Base-by-base conservation (phyloP, 1,140 invertebrate species). In the Drosophila sulfurigaster region DNA sequence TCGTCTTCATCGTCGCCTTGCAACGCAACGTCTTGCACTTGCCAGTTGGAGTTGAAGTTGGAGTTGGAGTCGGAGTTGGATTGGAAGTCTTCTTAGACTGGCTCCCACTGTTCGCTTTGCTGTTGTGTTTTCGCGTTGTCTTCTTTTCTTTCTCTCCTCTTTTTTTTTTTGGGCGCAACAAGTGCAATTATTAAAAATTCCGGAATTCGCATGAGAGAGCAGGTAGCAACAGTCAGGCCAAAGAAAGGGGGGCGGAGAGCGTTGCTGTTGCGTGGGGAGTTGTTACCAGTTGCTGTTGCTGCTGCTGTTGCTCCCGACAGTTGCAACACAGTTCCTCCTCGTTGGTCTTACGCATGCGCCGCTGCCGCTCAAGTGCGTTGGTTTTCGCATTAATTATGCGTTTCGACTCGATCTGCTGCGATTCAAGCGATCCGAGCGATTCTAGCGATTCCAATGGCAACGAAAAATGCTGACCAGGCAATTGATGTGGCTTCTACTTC, bases 101-200 rank as follows among this genome's bases (percentile, higher is more conserved):
- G 76, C 83, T 88, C 60, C 82, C 81, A 67, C 79, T 81, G 74
- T 85, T 79, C 70, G 77, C 35, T 59, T 68, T 70, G 63, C 41
- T 71, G 70, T 49, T 38, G 35, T 78, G 45, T 69, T 65, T 60
- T 63, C 13, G 70, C 32, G 32, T 38, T 32, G 20, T 77, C 25
- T 66, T 51, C 72, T 70, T 73, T 7, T 51, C 38, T 52, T 68
- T 70, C 49, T 59, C 69, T 75, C 43, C 49, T 54, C 58, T 76
- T 49, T 45, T 32, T 71, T 80, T 78, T 79, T 83, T 85, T 80
- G 65, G 82, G 75, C 86, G 85, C 85, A 89, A 89, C 85, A 89
- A 89, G 85, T 89, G 85, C 85, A 89, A 89, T 89, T 89, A 89
- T 89, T 89, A 89, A 89, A 88, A 89, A 89, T 88, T 88, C 85